Evolutionary conservation across 1,140 invertebrate genomes (phyloP).

Genomic region (Aethina tumida): DNA sequence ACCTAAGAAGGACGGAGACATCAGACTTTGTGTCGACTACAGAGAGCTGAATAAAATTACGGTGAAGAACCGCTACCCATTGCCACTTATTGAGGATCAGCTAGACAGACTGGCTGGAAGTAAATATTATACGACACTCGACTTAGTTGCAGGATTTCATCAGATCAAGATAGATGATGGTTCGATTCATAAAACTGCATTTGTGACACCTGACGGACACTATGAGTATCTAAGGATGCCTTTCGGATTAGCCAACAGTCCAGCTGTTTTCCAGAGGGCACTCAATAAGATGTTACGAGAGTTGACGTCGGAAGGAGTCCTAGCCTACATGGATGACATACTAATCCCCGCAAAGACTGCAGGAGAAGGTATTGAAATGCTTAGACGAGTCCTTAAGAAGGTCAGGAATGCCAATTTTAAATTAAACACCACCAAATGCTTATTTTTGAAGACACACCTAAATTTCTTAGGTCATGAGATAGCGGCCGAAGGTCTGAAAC

Average conservation of each 20-base stretch:
- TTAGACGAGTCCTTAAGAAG: slow-evolving; percentile 18
- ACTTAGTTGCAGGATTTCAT: slow-evolving; percentile 23
- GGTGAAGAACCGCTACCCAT: slow-evolving; percentile 33
- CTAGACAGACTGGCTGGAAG: slow-evolving; percentile 25
- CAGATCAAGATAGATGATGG: slow-evolving; percentile 28
- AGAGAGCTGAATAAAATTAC: slow-evolving; percentile 30
- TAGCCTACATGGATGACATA: slow-evolving; percentile 25
- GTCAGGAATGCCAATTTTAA: slow-evolving; percentile 11
- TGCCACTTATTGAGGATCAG: slow-evolving; percentile 38
- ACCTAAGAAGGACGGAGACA: slow-evolving; percentile 27
- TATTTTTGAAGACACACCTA: slow-evolving; percentile 11
- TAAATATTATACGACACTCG: slow-evolving; percentile 23
- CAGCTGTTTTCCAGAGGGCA: slow-evolving; percentile 35
- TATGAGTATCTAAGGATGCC: slow-evolving; percentile 39
- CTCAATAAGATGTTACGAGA: slow-evolving; percentile 31
- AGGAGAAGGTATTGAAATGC: slow-evolving; percentile 18
- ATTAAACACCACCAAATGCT: slow-evolving; percentile 16
- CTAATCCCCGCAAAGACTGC: slow-evolving; percentile 20
- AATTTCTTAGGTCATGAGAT: slow-evolving; percentile 14
- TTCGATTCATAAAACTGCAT: slow-evolving; percentile 25
- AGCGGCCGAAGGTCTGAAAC: no score
- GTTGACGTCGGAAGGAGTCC: slow-evolving; percentile 11
- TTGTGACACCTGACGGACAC: slow-evolving; percentile 27
- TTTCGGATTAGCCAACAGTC: slow-evolving; percentile 37
- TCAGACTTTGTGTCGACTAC: slow-evolving; percentile 33